These are phyloP conservation scores for Sinocyclocheilus grahami DNA, from an alignment of 2,113 vertebrate species.

Conservation along the genomic window DNA sequence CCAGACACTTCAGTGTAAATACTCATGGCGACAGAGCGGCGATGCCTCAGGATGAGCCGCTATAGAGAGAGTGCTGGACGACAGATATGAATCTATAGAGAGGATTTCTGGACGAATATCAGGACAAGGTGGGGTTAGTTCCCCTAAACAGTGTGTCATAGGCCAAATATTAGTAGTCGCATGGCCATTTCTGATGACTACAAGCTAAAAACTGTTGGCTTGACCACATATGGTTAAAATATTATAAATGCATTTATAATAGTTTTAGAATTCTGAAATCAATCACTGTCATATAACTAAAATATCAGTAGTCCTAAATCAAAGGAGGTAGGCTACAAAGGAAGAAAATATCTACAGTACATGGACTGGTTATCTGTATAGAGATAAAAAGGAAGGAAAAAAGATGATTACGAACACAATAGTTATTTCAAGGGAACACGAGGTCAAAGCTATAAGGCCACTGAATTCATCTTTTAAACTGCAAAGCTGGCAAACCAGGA, in stretches of 20 bases:
- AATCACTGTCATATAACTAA: background rate
- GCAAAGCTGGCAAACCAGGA: background rate
- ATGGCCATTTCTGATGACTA: background rate
- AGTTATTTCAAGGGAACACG: background rate
- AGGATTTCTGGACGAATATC: constrained; percentile 69
- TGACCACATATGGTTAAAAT: background rate
- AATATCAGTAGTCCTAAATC: background rate
- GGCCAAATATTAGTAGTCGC: constrained; percentile 42
- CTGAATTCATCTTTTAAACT: background rate
- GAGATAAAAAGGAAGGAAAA: constrained; percentile 5
- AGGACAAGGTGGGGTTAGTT: constrained; percentile 58
- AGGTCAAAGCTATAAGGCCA: constrained; percentile 31
- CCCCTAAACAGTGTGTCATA: constrained; percentile 68
- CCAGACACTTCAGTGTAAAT: constrained; percentile 77
- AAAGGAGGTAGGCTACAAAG: too few relatives aligned
- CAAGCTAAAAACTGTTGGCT: background rate
- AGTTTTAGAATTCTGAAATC: background rate
- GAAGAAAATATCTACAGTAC: background rate
- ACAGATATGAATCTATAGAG: constrained; percentile 76
- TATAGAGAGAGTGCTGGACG: constrained; percentile 65
- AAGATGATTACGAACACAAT: background rate
- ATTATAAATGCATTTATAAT: background rate
- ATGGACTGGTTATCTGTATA: constrained; percentile 7
- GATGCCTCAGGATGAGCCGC: constrained; percentile 75
- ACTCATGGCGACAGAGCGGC: constrained; percentile 80